These are phyloP conservation scores for Rhinophrynus dorsalis DNA, from an alignment of 2,797 vertebrate species.

Conservation along the genomic window DNA sequence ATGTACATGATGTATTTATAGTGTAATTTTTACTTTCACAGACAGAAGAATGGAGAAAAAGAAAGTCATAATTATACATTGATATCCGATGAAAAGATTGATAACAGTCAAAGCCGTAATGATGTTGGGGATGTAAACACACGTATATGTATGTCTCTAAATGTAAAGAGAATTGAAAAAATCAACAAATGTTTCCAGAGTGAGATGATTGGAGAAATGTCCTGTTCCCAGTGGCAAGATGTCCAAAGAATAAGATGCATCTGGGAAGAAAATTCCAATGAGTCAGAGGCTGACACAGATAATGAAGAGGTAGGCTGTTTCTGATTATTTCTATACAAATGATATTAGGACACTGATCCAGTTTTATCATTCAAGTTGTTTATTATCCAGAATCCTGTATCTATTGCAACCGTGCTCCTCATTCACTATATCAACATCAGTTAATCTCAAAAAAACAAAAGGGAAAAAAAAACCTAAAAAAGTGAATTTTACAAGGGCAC, in stretches of 20 bases:
- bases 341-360: too few species aligned
- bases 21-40: constrained; percentile 50
- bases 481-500: too few species aligned
- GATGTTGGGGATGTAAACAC: constrained; percentile 57
- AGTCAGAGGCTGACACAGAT: constrained; percentile 54
- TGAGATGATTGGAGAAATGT: constrained; percentile 67
- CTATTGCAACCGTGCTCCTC: too few species aligned
- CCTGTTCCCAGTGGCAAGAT: constrained; percentile 80
- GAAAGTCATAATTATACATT: constrained; percentile 50
- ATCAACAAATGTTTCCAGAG: constrained; percentile 70
- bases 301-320: constrained; percentile 62
- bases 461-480: too few species aligned
- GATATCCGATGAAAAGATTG: constrained; percentile 61
- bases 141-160: constrained; percentile 69
- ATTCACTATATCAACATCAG: too few species aligned
- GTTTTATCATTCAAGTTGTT: too few species aligned
- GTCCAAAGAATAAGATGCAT: constrained; percentile 80
- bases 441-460: too few species aligned
- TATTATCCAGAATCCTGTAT: too few species aligned
- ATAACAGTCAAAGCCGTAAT: constrained; percentile 41
- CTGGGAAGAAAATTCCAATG: constrained; percentile 76
- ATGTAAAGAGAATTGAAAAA: constrained; percentile 76
- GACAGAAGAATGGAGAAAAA: constrained; percentile 59
- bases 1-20: too few species aligned
- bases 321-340: too few species aligned